These are phyloP conservation scores for Perodicticus potto DNA, from an alignment of 2,797 vertebrate genomes.

Conservation along the genomic window DNA sequence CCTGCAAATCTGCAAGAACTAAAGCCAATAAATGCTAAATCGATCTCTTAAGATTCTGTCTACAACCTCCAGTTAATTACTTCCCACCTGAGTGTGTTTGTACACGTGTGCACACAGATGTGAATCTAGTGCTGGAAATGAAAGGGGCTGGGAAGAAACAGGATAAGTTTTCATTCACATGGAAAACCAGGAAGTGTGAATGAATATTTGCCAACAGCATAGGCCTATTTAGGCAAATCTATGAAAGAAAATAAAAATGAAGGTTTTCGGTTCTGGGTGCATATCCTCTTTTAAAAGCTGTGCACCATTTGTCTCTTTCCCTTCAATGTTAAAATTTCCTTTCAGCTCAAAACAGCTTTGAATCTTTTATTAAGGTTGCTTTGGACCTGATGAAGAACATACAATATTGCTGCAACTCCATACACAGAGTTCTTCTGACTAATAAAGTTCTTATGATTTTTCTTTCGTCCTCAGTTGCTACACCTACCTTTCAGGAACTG, in stretches of 20 bases:
- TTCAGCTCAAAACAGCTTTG: slow-evolving; percentile 15
- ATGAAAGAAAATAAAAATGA: not conserved
- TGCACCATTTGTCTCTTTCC: not conserved
- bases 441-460: not conserved
- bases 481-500: slow-evolving; percentile 86
- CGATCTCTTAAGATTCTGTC: slow-evolving; percentile 30
- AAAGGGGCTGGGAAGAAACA: not conserved
- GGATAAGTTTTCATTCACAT: not conserved
- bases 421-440: not conserved
- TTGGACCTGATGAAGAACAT: not conserved
- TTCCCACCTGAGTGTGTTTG: accelerated
- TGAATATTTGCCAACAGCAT: not conserved
- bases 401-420: not conserved
- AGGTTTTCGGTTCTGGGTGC: not conserved
- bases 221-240: not conserved
- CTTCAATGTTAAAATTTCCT: slow-evolving; percentile 48
- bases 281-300: slow-evolving; percentile 12
- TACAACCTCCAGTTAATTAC: not conserved
- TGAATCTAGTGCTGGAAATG: not conserved
- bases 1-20: not conserved
- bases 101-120: no score
- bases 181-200: not conserved
- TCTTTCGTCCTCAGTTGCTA: slow-evolving; percentile 84
- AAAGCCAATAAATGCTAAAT: not conserved
- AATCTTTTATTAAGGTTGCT: slow-evolving; percentile 9